Evolutionary conservation across 2,113 vertebrate species (phyloP), one percentile per base, ranked within the genome.

Genomic region (Pygoscelis adeliae): DNA sequence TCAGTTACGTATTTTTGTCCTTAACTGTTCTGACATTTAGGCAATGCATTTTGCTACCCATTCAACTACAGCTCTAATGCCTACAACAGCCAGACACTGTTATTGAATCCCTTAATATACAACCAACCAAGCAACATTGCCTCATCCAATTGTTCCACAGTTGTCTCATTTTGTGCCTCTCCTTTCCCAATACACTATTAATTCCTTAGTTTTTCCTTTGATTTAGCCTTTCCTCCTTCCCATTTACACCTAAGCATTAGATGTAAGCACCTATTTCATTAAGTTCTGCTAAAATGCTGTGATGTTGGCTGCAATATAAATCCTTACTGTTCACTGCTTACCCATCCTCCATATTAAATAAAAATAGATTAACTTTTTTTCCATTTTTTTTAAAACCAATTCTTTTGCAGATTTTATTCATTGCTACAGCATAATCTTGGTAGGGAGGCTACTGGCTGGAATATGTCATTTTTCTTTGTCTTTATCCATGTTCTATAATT

Each of bases 401-500:
- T 86, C 7, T 81, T 90, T 32, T 89, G n/a, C 23, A 95, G 65
- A 63, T 82, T 91, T 95, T 89, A 72, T 59, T 84, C 36, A 20
- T 15, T 89, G 44, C 25, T 67, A 65, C 21, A 52, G 14, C 22
- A 42, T 11, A 90, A 61, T 26, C 29, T 47, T 63, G 58, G 11
- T 21, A 82, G n/a, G 44, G 44, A 69, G 42, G 6, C 23, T 65
- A 34, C 47, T 76, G 44, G n/a, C 23, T 82, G 16, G n/a, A 93
- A 77, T 40, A 92, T 71, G 59, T 55, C 0, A 71, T 89, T 86
- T 93, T 83, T 77, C n/a, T 86, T 83, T 88, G 56, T 88, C 58
- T 88, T 86, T 82, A 91, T n/a, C 81, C 21, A 34, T 71, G 59
- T 89, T 82, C 79, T 92, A 61, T 17, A 93, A 84, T 93, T 84